Conservation (phyloP, 2,113 vertebrate genomes). For the Amazona vittata region DNA sequence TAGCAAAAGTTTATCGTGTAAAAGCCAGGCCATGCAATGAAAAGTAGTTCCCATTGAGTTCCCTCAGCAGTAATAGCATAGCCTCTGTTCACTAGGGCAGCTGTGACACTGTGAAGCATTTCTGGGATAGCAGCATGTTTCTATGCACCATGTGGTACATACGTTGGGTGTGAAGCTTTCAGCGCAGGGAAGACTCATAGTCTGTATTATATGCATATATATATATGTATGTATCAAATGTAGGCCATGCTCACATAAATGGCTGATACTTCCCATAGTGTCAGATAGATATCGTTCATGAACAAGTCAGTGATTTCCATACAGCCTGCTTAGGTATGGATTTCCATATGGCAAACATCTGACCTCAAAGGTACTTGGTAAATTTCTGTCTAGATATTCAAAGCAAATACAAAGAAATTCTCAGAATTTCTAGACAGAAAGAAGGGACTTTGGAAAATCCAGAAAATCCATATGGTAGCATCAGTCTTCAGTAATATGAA, state of each 20-base stretch:
- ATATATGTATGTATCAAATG: not conserved
- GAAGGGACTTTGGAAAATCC: not conserved
- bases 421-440: not conserved
- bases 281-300: not conserved
- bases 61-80: not conserved
- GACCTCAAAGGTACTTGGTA: not conserved
- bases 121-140: not conserved
- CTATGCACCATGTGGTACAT: no score
- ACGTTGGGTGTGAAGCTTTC: not conserved
- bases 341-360: not conserved
- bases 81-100: not conserved
- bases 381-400: not conserved
- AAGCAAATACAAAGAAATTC: not conserved
- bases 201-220: accelerated
- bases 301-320: not conserved
- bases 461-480: not conserved
- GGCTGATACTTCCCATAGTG: not conserved
- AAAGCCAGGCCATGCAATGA: not conserved
- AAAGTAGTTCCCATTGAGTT: not conserved
- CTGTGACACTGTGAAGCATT: not conserved
- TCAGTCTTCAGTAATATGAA: not conserved
- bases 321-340: not conserved
- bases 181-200: not conserved
- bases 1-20: not conserved
- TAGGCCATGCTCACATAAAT: not conserved